phyloP scores from a whole-genome alignment of 1,140 invertebrate species.

The Meloidogyne hapla region DNA sequence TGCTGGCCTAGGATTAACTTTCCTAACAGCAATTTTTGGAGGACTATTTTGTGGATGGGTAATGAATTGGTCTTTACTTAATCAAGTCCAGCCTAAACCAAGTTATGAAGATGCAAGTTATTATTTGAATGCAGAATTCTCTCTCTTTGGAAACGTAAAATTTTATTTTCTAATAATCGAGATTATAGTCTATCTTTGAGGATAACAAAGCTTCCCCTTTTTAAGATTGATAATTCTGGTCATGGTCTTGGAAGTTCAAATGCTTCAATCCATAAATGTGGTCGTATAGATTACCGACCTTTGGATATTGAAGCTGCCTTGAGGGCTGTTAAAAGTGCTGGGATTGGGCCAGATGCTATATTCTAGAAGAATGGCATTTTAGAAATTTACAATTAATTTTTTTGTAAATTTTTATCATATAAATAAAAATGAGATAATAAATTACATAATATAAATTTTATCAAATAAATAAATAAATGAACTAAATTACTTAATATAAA shows the following conservation, averaged over 20 bases:
- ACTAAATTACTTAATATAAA: too few species aligned
- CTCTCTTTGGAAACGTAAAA: slow-evolving; percentile 55
- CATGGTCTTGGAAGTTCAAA: neutral
- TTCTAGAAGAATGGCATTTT: too few species aligned
- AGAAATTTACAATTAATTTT: too few species aligned
- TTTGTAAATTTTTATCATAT: too few species aligned
- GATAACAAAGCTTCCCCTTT: neutral
- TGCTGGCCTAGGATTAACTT: slow-evolving; percentile 73
- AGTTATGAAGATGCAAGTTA: slow-evolving; percentile 62
- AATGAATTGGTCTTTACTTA: slow-evolving; percentile 51
- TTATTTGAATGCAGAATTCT: slow-evolving; percentile 55
- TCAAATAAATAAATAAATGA: too few species aligned
- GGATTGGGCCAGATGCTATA: neutral
- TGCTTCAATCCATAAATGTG: neutral
- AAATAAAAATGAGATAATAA: too few species aligned
- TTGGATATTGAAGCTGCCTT: slow-evolving; percentile 2
- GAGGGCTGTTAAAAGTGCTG: slow-evolving; percentile 1
- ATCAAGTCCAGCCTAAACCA: slow-evolving; percentile 52
- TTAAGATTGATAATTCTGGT: neutral
- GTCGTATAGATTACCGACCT: neutral
- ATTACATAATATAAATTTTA: too few species aligned
- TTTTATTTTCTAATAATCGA: neutral
- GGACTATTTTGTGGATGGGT: slow-evolving; percentile 75
- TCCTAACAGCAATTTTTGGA: slow-evolving; percentile 74
- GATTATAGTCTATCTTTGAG: too few species aligned